Conservation (phyloP, 2,113 vertebrate genomes). For the Haemorhous mexicanus region DNA sequence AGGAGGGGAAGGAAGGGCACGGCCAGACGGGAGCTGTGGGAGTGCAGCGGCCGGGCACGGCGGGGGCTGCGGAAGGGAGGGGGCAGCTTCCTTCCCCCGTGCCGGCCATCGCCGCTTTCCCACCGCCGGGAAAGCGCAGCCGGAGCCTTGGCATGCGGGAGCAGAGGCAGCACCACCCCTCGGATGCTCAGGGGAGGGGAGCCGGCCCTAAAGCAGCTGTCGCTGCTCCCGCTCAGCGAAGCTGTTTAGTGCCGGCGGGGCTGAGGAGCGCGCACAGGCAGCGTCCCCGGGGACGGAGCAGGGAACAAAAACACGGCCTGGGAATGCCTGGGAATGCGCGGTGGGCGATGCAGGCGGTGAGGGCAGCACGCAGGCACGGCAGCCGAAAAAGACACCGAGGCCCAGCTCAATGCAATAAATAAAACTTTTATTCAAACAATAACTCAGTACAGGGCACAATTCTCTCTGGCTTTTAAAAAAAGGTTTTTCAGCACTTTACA, state of each 20-base stretch:
- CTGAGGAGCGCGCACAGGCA: not conserved
- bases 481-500: slow-evolving; percentile 63
- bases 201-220: slow-evolving; percentile 5
- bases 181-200: accelerated
- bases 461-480: slow-evolving; percentile 66
- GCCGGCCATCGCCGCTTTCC: not conserved
- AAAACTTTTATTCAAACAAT: slow-evolving; percentile 83
- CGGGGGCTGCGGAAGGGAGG: not conserved
- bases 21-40: not conserved
- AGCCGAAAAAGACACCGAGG: slow-evolving; percentile 61
- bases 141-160: not conserved
- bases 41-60: not conserved
- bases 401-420: slow-evolving; percentile 79
- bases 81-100: not conserved
- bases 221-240: slow-evolving; percentile 12
- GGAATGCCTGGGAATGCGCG: not conserved
- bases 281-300: not conserved
- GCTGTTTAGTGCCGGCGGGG: not conserved
- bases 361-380: slow-evolving; percentile 25
- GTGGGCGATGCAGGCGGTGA: not conserved
- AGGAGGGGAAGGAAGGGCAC: slow-evolving; percentile 19
- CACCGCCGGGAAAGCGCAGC: not conserved
- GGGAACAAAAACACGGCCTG: not conserved
- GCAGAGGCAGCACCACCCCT: not conserved
- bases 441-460: slow-evolving; percentile 78